Conservation (phyloP, 2,113 vertebrate genomes). For the Machaerirhynchus nigripectus region DNA sequence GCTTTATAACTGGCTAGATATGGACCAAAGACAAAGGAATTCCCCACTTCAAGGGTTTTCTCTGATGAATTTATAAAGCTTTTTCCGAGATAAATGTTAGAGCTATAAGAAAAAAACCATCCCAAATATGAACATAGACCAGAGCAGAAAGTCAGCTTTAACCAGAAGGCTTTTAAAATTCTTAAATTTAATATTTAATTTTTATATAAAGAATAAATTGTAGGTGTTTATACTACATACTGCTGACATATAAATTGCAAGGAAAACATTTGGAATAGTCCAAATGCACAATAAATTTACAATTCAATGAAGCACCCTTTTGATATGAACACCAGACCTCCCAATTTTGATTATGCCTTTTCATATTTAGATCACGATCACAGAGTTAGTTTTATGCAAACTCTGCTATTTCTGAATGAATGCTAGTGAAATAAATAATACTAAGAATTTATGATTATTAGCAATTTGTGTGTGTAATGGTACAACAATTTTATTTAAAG, state of each 20-base stretch:
- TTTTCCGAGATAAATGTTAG: neutral
- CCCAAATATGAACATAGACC: too few species aligned
- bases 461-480: neutral
- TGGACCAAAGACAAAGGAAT: neutral
- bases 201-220: neutral
- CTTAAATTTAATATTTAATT: neutral
- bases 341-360: neutral
- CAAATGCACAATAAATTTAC: neutral
- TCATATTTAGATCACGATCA: neutral
- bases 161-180: neutral
- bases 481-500: neutral
- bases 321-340: neutral
- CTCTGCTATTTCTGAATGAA: neutral
- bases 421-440: neutral
- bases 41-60: neutral
- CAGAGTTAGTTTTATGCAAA: neutral
- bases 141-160: neutral
- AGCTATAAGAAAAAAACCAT: neutral
- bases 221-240: neutral
- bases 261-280: neutral
- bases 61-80: neutral
- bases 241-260: neutral
- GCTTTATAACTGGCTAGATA: neutral
- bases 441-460: neutral
- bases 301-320: neutral